These are phyloP conservation scores for Limnephilus auricula DNA, from an alignment of 2,888 invertebrate genomes.

Conservation along the genomic window DNA sequence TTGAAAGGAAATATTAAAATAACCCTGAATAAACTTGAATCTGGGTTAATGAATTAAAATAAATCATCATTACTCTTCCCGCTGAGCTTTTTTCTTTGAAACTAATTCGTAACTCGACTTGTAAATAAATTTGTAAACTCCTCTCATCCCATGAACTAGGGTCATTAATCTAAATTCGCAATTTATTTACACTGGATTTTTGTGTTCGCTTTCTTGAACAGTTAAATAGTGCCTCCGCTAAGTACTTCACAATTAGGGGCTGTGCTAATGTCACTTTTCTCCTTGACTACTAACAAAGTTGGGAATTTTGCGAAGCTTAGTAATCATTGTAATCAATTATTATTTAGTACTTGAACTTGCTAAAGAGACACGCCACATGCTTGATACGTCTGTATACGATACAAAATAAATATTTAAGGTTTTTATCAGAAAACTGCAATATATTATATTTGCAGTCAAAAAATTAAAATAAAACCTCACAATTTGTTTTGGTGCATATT, in stretches of 20 bases:
- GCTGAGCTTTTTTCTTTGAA: background rate
- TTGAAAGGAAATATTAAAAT: background rate
- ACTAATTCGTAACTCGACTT: constrained; percentile 13
- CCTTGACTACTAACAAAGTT: background rate
- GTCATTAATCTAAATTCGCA: background rate
- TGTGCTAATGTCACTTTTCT: background rate
- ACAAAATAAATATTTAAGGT: no score
- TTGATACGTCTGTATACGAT: background rate
- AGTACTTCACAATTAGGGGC: background rate
- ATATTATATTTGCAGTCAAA: background rate
- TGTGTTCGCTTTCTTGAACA: background rate
- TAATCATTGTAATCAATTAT: background rate
- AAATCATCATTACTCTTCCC: constrained; percentile 2
- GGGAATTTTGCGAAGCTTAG: background rate
- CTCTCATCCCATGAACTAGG: background rate
- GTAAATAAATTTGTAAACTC: constrained; percentile 23
- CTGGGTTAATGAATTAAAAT: background rate
- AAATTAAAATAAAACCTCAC: background rate
- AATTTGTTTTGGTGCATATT: background rate
- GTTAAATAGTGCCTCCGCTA: background rate
- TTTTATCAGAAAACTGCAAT: no score
- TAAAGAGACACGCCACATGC: background rate
- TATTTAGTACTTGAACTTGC: background rate
- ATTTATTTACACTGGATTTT: background rate
- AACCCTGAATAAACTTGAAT: background rate